phyloP scores from a whole-genome alignment of 2,797 vertebrate genomes.

The Lateolabrax maculatus region DNA sequence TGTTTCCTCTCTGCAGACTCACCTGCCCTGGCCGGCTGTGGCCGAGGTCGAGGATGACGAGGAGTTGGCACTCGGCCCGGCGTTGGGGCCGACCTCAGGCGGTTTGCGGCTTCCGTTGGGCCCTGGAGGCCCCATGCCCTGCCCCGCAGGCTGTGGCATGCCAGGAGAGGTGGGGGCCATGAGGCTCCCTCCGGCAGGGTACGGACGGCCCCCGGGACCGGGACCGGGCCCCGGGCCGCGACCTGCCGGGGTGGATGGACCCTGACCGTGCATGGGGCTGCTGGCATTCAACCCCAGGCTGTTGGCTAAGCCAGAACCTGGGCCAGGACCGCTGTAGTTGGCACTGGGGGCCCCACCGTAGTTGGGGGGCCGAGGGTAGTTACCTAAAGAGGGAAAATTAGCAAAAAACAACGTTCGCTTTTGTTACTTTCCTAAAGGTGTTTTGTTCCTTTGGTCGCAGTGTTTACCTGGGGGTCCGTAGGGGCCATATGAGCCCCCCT shows the following conservation, averaged over 20 bases:
- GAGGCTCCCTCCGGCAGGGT: slow-evolving; percentile 87
- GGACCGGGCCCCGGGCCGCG: slow-evolving; percentile 88
- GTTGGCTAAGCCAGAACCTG: slow-evolving; percentile 88
- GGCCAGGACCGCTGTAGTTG: slow-evolving; percentile 92
- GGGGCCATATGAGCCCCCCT: slow-evolving; percentile 90
- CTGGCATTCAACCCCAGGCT: slow-evolving; percentile 88
- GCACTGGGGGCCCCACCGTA: slow-evolving; percentile 92
- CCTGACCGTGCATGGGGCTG: slow-evolving; percentile 95
- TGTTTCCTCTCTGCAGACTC: too few relatives aligned
- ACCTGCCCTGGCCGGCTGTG: slow-evolving; percentile 89
- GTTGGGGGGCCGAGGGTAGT: slow-evolving; percentile 91
- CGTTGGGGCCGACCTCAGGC: slow-evolving; percentile 87
- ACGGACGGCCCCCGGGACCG: slow-evolving; percentile 88
- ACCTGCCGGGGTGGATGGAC: slow-evolving; percentile 89
- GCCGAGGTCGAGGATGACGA: slow-evolving; percentile 44
- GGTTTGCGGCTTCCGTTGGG: slow-evolving; percentile 91
- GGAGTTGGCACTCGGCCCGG: slow-evolving; percentile 80
- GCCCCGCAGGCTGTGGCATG: slow-evolving; percentile 91
- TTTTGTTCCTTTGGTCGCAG: background rate
- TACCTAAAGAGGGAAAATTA: slow-evolving; percentile 82
- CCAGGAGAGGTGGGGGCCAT: slow-evolving; percentile 92
- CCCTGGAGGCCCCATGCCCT: slow-evolving; percentile 91
- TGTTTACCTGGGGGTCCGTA: slow-evolving; percentile 92
- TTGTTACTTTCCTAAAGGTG: rapidly evolving
- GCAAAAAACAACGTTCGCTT: background rate